Base-by-base conservation (phyloP, 2,888 invertebrate species). In the Arrhopalites spinosus region DNA sequence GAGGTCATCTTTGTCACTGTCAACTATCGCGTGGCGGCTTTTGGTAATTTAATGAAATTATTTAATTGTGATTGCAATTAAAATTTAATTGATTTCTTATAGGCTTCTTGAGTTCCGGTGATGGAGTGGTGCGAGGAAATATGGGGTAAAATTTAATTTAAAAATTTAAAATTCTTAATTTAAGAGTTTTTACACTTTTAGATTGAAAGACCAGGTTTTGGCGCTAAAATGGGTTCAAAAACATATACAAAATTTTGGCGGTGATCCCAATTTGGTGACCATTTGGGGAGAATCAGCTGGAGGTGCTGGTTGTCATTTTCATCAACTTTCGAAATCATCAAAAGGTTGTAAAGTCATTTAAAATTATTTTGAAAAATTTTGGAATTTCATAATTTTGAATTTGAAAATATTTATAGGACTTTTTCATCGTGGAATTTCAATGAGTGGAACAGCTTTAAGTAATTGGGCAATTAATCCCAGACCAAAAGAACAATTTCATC, bases 391-490 rank as follows among this genome's bases (percentile, higher is more conserved):
- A 15, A 8, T 53, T 5, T 8, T 36, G 53, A 8, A 53, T 3
- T 53, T 20, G 23, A 25, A 27, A 20, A 8, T 63, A 13, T 63
- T 64, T 23, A 45, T 15, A 80, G 80, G 79, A 27, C 73, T 80
- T 13, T 80, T 80, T 50, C 77, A 78, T 25, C 75, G 77, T 25
- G 80, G 74, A 0, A 78, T 80, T 23, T 74, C 77, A 0, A 78
- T 79, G 71, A 78, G 77, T 63, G 80, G 78, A 13, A 74, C 80
- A 2, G 74, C 64, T 63, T 25, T 80, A 25, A 79, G 77, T 43
- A 74, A 77, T 29, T 79, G 80, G 80, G 79, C 74, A 13, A 75
- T 75, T n/a, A 75, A 68, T n/a, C 68, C 74, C 72, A 50, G 75
- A 56, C 80, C 79, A 7, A 79, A 77, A 63, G 69, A 71, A 23